These are phyloP conservation scores for Madoqua kirkii DNA, from an alignment of 2,113 vertebrate genomes.

Conservation along the genomic window DNA sequence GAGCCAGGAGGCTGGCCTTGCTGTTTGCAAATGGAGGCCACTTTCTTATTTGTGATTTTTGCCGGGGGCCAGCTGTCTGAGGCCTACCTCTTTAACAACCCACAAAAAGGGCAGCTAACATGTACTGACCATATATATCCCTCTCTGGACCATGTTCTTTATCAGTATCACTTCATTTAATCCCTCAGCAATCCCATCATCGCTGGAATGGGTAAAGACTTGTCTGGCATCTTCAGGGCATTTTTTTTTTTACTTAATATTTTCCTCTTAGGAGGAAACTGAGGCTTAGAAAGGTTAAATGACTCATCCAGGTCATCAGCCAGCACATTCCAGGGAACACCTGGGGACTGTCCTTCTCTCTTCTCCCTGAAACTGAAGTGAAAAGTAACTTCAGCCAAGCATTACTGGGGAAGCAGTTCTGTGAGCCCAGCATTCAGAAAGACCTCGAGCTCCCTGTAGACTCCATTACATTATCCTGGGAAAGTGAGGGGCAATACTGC, in stretches of 20 bases:
- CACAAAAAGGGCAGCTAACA: neutral
- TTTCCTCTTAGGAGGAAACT: slow-evolving; percentile 24
- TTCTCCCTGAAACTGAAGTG: neutral
- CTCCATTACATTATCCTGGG: neutral
- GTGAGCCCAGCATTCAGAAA: neutral
- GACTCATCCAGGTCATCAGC: neutral
- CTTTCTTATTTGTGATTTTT: neutral
- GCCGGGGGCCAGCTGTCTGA: neutral
- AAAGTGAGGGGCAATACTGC: neutral
- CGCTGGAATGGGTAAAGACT: neutral
- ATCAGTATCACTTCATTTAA: neutral
- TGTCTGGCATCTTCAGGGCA: neutral
- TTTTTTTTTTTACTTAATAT: neutral
- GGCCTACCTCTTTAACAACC: neutral
- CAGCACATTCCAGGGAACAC: neutral
- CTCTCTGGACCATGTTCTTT: neutral
- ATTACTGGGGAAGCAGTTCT: neutral
- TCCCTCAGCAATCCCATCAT: neutral
- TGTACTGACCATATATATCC: neutral
- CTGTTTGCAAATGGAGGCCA: neutral
- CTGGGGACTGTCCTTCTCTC: neutral
- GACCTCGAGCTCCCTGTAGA: neutral
- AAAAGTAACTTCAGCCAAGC: slow-evolving; percentile 3
- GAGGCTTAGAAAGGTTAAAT: neutral
- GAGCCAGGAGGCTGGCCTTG: neutral